Evolutionary conservation across 2,888 invertebrate species (phyloP).

Genomic region (Oscheius sp.): DNA sequence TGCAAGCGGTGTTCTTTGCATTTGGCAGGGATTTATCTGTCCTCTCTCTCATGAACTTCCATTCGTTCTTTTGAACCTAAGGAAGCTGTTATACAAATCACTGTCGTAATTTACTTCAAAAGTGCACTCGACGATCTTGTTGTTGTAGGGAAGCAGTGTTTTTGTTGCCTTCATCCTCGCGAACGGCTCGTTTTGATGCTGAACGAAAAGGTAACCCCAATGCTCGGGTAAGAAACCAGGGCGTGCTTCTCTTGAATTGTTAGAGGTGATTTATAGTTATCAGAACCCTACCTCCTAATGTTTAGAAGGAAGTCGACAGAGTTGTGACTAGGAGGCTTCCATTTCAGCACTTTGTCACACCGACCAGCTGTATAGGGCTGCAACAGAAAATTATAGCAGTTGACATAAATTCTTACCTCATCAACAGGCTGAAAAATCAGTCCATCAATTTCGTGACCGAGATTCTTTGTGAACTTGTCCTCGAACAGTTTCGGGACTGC

Average conservation of each 20-base stretch:
- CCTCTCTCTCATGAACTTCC: constrained; percentile 94
- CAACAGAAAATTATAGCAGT: constrained; percentile 51
- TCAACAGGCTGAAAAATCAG: constrained; percentile 93
- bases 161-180: constrained; percentile 83
- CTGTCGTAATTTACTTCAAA: constrained; percentile 23
- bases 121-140: constrained; percentile 94
- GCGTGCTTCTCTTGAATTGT: constrained; percentile 38
- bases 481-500: constrained; percentile 61
- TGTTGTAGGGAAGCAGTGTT: constrained; percentile 83
- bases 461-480: constrained; percentile 86
- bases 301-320: constrained; percentile 94
- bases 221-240: constrained; percentile 73
- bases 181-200: constrained; percentile 79
- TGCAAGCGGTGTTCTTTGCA: constrained; percentile 83
- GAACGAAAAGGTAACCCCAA: constrained; percentile 70
- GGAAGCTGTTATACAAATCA: neutral
- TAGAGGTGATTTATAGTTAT: constrained; percentile 41
- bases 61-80: constrained; percentile 75
- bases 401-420: constrained; percentile 78
- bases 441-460: constrained; percentile 96
- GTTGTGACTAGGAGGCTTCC: constrained; percentile 94
- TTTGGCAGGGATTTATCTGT: constrained; percentile 97
- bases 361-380: constrained; percentile 87
- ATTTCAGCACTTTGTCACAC: constrained; percentile 89
- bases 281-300: constrained; percentile 78